Base-by-base conservation (phyloP, 2,113 vertebrate genomes). In the Gymnarchus niloticus region DNA sequence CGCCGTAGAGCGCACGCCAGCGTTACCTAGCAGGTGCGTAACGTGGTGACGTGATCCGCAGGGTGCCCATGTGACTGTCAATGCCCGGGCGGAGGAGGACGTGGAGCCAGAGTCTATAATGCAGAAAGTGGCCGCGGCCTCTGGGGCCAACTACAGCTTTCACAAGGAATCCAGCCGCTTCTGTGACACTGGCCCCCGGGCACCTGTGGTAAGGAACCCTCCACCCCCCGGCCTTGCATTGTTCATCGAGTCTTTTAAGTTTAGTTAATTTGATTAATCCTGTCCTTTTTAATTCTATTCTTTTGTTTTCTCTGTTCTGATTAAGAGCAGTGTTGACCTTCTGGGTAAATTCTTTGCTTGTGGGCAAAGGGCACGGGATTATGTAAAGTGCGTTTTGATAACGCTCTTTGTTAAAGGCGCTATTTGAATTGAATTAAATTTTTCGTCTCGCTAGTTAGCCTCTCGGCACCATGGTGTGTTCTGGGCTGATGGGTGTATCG, bases 1-100 rank as follows among this genome's bases (percentile, higher is more conserved):
- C n/a, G n/a, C n/a, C n/a, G n/a, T n/a, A n/a, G n/a, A n/a, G n/a
- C n/a, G n/a, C n/a, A n/a, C n/a, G n/a, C n/a, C n/a, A n/a, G n/a
- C n/a, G n/a, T 17, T 41, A 6, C 65, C 2, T 17, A 73, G 65
- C 65, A 6, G 65, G 19, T 19, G 61, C 37, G 28, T 73, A 7
- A 73, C 33, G 23, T 56, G 21, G 19, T 44, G 3, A 23, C 86
- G 56, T 88, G 82, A 3, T 7, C 0, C 33, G 65, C 88, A 99
- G 98, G 98, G 98, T 1, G 97, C 98, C 57, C 98, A 99, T 0
- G 95, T 99, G 88, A 98, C 98, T 7, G 91, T 99, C 82, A 99
- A 99, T 0, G 98, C 97, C 0, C 95, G 97, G 0, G 95, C 92
- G 0, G 98, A 99, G 41, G 96, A 99, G 3, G 98, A 99, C 0